Percentiles rank a stretch among this genome's conserved stretches.
Evolutionary conservation across 2,888 invertebrate species (phyloP).

Genomic region (Drosophila emarginata): DNA sequence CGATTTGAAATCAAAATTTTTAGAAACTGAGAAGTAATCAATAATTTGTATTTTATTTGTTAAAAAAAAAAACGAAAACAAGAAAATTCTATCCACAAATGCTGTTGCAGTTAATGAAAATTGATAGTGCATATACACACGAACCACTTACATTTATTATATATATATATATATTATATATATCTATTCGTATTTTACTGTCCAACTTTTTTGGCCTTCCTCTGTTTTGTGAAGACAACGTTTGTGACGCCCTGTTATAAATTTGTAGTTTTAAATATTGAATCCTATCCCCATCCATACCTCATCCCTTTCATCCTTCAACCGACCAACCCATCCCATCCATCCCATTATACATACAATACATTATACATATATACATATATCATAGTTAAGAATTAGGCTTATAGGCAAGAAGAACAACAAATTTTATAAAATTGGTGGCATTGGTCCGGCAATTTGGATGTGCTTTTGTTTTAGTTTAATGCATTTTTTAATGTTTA

Average conservation of each 20-base stretch:
- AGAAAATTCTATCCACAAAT: conserved; percentile 43
- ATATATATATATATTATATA: conserved; percentile 42
- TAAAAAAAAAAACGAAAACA: conserved; percentile 32
- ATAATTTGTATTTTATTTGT: conserved; percentile 70
- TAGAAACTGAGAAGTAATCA: conserved; percentile 28
- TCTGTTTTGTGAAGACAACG: conserved; percentile 55
- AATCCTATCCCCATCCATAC: conserved; percentile 13
- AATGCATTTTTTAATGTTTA: conserved; percentile 64
- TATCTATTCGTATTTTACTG: conserved; percentile 43
- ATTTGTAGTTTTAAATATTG: conserved; percentile 69
- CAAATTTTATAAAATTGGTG: conserved; percentile 58
- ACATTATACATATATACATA: conserved; percentile 48
- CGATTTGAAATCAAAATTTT: conserved; percentile 74
- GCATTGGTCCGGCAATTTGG: conserved; percentile 64
- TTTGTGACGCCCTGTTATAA: conserved; percentile 64
- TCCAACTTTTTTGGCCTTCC: conserved; percentile 62
- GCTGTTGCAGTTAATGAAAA: conserved; percentile 27
- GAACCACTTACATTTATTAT: conserved; percentile 30
- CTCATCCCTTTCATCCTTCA: conserved; percentile 4
- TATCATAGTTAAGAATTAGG: conserved; percentile 72
- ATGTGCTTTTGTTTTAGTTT: conserved; percentile 69
- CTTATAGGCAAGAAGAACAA: conserved; percentile 41
- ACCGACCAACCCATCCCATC: background rate
- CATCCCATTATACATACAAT: conserved; percentile 44
- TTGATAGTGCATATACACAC: conserved; percentile 71